A percentile compares a stretch with the other conserved stretches of the same genome.
Conservation (phyloP, 92 coral and sea anemone genomes). For the Siderastrea radians region DNA sequence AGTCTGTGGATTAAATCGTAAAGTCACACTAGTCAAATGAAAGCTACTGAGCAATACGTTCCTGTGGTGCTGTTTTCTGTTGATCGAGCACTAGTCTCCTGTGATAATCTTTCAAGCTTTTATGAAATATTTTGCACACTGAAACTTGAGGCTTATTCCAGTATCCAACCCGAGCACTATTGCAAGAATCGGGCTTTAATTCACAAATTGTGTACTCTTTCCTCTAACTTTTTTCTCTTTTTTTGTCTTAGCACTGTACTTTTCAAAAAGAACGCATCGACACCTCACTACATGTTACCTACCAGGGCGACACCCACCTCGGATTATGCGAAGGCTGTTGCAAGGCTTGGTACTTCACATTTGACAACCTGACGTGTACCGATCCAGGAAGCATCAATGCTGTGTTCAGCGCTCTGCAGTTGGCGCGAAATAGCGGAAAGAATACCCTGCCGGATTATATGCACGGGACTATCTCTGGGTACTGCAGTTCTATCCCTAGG, state of each 20-base stretch:
- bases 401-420: slow-evolving; percentile 65
- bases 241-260: slow-evolving; percentile 61
- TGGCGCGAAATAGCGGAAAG: slow-evolving; percentile 46
- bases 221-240: background rate
- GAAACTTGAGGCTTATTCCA: too few species aligned
- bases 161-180: too few species aligned
- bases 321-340: slow-evolving; percentile 81
- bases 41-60: too few species aligned
- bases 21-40: too few species aligned
- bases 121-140: too few species aligned
- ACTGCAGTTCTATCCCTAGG: slow-evolving; percentile 65
- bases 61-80: too few species aligned
- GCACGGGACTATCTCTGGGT: slow-evolving; percentile 85
- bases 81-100: too few species aligned
- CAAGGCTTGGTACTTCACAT: slow-evolving; percentile 83
- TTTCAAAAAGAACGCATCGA: slow-evolving; percentile 56
- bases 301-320: slow-evolving; percentile 83
- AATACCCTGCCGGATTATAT: slow-evolving; percentile 74
- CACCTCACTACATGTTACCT: slow-evolving; percentile 68
- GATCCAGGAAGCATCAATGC: slow-evolving; percentile 77
- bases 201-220: background rate
- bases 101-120: too few species aligned
- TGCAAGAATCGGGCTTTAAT: too few species aligned
- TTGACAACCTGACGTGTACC: slow-evolving; percentile 75
- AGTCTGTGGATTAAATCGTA: too few species aligned